phyloP scores from a whole-genome alignment of 2,797 vertebrate genomes.

The Characodon lateralis region DNA sequence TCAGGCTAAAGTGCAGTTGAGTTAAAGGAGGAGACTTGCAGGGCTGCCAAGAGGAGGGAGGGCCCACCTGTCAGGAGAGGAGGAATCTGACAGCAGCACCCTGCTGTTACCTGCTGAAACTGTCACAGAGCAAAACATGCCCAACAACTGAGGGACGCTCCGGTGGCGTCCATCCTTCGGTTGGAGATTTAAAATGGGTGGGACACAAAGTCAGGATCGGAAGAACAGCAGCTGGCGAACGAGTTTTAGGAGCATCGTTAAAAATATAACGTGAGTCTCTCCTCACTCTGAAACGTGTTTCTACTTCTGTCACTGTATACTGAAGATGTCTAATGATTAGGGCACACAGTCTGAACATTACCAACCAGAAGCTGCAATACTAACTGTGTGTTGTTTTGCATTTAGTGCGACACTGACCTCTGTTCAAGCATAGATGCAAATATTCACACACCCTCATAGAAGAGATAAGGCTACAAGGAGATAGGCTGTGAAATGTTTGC shows the following conservation, averaged over 20 bases:
- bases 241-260: constrained; percentile 37
- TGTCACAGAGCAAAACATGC: constrained; percentile 20
- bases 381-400: constrained; percentile 13
- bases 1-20: constrained; percentile 6
- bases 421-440: constrained; percentile 53
- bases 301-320: background rate
- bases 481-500: constrained; percentile 32
- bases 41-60: constrained; percentile 30
- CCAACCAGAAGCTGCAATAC: background rate
- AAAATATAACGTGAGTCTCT: constrained; percentile 62
- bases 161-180: background rate
- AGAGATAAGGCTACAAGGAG: constrained; percentile 43
- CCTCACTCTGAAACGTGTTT: constrained; percentile 5
- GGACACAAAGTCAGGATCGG: constrained; percentile 58
- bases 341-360: background rate
- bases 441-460: constrained; percentile 63
- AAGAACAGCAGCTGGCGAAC: constrained; percentile 43
- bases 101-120: background rate
- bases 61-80: constrained; percentile 54
- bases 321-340: background rate
- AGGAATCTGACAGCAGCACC: constrained; percentile 24
- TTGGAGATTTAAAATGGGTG: constrained; percentile 62
- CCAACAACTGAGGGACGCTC: constrained; percentile 5
- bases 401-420: constrained; percentile 14
- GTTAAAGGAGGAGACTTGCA: constrained; percentile 58